Conservation (phyloP, 37 sponge, comb jelly and placozoan species). For the Ephydatia muelleri region DNA sequence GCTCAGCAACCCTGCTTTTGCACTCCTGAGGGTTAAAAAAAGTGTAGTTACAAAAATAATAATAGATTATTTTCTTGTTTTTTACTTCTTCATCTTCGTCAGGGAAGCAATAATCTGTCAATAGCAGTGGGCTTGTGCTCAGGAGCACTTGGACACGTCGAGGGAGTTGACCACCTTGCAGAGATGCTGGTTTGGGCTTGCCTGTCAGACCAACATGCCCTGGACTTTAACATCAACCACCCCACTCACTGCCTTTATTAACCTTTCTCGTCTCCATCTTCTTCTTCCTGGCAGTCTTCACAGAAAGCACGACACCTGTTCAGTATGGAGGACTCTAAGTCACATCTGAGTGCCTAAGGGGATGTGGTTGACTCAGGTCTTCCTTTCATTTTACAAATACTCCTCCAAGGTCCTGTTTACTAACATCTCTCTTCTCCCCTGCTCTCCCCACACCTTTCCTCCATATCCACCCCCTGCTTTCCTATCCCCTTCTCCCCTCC, state of each 20-base stretch:
- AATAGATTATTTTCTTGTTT: not conserved
- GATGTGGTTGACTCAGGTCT: not conserved
- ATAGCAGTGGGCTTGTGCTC: not conserved
- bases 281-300: not conserved
- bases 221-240: too few relatives aligned
- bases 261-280: not conserved
- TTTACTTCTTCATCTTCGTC: conserved; percentile 7
- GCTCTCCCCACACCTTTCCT: too few relatives aligned
- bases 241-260: not conserved
- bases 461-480: too few relatives aligned
- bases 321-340: not conserved
- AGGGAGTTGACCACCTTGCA: conserved; percentile 1
- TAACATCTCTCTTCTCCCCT: too few relatives aligned
- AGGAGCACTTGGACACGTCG: not conserved
- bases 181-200: not conserved
- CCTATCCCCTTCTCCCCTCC: not conserved
- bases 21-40: conserved; percentile 5
- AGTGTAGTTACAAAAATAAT: not conserved
- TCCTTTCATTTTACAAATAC: too few relatives aligned
- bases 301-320: not conserved
- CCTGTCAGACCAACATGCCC: not conserved
- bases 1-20: not conserved
- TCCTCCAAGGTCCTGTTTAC: too few relatives aligned
- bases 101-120: conserved; percentile 11
- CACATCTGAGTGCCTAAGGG: not conserved